A percentile compares a stretch with the other conserved stretches of the same genome.
Conservation (phyloP, 2,888 invertebrate species). For the Agapostemon virescens region DNA sequence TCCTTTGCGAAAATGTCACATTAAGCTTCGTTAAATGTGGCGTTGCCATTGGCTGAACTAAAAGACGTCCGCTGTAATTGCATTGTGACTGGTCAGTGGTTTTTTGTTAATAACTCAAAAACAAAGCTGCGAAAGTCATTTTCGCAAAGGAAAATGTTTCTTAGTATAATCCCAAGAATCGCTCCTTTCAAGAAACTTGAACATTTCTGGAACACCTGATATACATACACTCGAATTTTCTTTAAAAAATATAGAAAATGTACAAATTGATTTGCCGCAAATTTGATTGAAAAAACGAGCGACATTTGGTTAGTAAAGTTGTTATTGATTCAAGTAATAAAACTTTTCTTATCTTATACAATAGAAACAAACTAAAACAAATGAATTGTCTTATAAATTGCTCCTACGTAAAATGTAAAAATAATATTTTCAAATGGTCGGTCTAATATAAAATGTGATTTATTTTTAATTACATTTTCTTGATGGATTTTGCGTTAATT, state of each 20-base stretch:
- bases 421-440: not conserved
- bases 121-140: too few relatives aligned
- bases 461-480: not conserved
- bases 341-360: not conserved
- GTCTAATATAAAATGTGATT: not conserved
- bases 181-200: too few relatives aligned
- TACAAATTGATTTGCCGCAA: not conserved
- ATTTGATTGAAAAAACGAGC: not conserved
- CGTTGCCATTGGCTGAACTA: too few relatives aligned
- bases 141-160: too few relatives aligned
- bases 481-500: not conserved
- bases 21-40: too few relatives aligned
- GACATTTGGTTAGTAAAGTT: not conserved
- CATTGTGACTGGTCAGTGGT: too few relatives aligned
- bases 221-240: slow-evolving; percentile 23
- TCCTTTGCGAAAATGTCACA: too few relatives aligned
- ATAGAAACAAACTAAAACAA: not conserved
- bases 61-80: too few relatives aligned
- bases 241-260: slow-evolving; percentile 8
- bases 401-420: not conserved
- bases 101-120: too few relatives aligned
- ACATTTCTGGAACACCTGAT: not conserved
- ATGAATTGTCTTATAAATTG: not conserved
- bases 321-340: not conserved
- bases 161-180: too few relatives aligned